Conservation (phyloP, 2,888 invertebrate species). For the Pachydiplax longipennis region DNA sequence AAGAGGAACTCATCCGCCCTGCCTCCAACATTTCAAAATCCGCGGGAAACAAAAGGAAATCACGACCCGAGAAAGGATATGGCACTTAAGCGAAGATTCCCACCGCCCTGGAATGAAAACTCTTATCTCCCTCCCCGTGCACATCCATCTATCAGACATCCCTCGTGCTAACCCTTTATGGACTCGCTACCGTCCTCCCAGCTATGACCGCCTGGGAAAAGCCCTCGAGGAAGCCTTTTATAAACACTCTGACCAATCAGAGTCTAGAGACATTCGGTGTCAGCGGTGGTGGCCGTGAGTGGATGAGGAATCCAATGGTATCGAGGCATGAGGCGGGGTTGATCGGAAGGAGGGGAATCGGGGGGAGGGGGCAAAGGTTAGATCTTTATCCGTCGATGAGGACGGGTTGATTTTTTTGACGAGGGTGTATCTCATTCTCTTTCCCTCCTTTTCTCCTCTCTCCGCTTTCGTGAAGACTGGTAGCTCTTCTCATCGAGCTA, state of each 20-base stretch:
- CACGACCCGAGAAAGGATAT: neutral
- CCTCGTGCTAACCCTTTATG: constrained; percentile 35
- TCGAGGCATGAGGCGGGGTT: constrained; percentile 11
- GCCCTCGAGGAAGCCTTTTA: neutral
- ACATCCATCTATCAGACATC: constrained; percentile 25
- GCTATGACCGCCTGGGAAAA: constrained; percentile 32
- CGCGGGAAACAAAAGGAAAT: neutral
- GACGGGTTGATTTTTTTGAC: constrained; percentile 19
- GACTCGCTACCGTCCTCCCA: constrained; percentile 3
- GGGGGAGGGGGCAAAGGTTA: constrained; percentile 21
- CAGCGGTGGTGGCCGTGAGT: neutral
- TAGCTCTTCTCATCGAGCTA: constrained; percentile 20
- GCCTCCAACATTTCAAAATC: neutral
- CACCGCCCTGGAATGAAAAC: constrained; percentile 25
- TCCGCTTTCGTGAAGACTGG: neutral
- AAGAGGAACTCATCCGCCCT: neutral
- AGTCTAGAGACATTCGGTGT: neutral
- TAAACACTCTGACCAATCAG: constrained; percentile 8
- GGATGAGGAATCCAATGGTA: constrained; percentile 7
- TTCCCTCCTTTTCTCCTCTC: neutral
- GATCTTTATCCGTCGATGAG: constrained; percentile 6
- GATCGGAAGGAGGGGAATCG: neutral
- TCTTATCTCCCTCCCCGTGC: constrained; percentile 22
- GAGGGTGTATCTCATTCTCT: constrained; percentile 1
- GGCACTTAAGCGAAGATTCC: constrained; percentile 8